Evolutionary conservation across 1,140 invertebrate genomes (phyloP).

Genomic region (Drosophila rhopaloa): DNA sequence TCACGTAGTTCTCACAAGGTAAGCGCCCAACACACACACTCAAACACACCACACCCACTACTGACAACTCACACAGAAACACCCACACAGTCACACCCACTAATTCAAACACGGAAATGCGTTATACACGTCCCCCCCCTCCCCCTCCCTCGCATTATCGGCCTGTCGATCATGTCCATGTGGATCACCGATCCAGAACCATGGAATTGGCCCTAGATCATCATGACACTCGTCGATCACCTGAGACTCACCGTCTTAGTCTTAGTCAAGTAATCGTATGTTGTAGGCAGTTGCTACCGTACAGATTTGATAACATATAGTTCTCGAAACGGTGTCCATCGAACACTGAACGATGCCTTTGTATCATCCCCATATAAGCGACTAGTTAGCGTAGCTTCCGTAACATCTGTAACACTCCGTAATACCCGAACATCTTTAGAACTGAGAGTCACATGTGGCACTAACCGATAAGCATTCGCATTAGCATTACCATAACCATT

Average conservation of each 20-base stretch:
- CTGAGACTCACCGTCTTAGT: conserved; percentile 25
- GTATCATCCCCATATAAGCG: conserved; percentile 16
- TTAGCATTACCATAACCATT: conserved; percentile 28
- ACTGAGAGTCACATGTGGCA: conserved; percentile 36
- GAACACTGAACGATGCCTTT: conserved; percentile 15
- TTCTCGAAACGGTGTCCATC: conserved; percentile 25
- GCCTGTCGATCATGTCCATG: conserved; percentile 13
- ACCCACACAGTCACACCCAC: conserved; percentile 23
- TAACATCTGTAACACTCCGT: conserved; percentile 23
- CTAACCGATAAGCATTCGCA: conserved; percentile 20
- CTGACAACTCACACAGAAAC: conserved; percentile 30
- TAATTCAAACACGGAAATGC: conserved; percentile 16
- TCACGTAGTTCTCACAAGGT: conserved; percentile 96
- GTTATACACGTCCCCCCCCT: conserved; percentile 1
- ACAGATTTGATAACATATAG: conserved; percentile 28
- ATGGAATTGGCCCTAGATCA: conserved; percentile 8
- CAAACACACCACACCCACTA: conserved; percentile 26
- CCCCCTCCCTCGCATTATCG: neutral
- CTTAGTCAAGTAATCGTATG: conserved; percentile 22
- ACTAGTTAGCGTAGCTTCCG: conserved; percentile 19
- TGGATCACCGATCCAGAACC: neutral
- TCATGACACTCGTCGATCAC: conserved; percentile 1
- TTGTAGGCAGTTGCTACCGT: conserved; percentile 40
- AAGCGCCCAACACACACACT: conserved; percentile 82
- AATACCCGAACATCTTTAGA: conserved; percentile 31